Conservation (phyloP, 2,113 vertebrate species). For the Panurus biarmicus region DNA sequence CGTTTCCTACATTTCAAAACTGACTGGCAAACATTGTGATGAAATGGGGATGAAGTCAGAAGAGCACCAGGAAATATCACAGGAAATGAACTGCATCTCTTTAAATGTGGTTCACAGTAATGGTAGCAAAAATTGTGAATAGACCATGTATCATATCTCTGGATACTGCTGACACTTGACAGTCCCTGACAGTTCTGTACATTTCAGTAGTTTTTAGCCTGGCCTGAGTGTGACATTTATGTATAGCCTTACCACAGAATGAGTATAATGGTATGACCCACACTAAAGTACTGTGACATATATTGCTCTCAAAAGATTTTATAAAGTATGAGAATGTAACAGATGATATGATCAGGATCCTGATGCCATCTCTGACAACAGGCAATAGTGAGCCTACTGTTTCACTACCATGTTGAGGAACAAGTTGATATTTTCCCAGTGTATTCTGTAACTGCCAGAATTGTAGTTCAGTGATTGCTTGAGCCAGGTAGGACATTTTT, state of each 20-base stretch:
- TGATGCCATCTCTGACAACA: background rate
- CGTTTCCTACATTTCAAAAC: background rate
- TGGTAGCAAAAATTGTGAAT: background rate
- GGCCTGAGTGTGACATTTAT: background rate
- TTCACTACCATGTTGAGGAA: background rate
- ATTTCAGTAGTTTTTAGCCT: background rate
- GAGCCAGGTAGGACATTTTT: background rate
- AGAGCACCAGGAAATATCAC: background rate
- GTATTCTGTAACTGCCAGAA: background rate
- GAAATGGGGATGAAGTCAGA: background rate
- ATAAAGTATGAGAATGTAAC: background rate
- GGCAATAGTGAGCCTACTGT: background rate
- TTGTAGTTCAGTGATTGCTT: background rate
- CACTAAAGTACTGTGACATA: background rate
- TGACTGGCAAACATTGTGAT: background rate
- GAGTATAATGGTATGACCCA: background rate
- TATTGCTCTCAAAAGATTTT: background rate
- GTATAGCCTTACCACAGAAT: background rate
- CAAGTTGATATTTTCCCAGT: background rate
- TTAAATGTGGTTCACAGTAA: background rate
- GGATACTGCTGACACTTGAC: background rate
- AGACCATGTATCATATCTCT: rapidly evolving
- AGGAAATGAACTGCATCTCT: background rate
- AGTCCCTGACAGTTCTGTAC: background rate
- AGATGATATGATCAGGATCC: background rate